Evolutionary conservation across 1,140 invertebrate species (phyloP).

Genomic region (Homalodisca vitripennis): DNA sequence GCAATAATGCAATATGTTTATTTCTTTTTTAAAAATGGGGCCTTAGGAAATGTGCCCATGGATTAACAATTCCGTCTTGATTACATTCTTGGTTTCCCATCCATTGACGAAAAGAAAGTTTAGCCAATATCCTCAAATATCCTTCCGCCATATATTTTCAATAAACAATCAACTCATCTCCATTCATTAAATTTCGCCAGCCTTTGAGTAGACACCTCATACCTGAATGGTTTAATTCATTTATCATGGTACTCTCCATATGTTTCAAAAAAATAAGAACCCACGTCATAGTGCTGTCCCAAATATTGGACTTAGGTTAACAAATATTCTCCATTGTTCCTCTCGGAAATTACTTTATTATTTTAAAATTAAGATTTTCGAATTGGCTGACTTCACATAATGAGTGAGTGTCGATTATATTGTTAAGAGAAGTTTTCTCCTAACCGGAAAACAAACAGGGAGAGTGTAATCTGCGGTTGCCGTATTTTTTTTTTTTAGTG

Average conservation of each 20-base stretch:
- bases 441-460: not conserved
- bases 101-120: not conserved
- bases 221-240: not conserved
- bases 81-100: not conserved
- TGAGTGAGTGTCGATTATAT: slow-evolving; percentile 26
- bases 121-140: not conserved
- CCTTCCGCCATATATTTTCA: not conserved
- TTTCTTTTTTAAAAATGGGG: slow-evolving; percentile 49
- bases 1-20: slow-evolving; percentile 48
- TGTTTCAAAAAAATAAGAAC: not conserved
- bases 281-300: not conserved
- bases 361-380: not conserved
- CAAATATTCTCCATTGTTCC: not conserved
- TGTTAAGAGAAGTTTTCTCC: slow-evolving; percentile 56
- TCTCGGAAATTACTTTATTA: not conserved
- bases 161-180: not conserved
- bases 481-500: not conserved
- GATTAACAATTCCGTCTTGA: not conserved
- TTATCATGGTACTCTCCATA: slow-evolving; percentile 32
- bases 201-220: not conserved
- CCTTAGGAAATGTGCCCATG: slow-evolving; percentile 35
- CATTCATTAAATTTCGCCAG: not conserved
- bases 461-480: not conserved
- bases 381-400: not conserved
- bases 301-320: not conserved